These are phyloP conservation scores for Himalopsyche anomala DNA, from an alignment of 2,888 invertebrate species.

Conservation along the genomic window DNA sequence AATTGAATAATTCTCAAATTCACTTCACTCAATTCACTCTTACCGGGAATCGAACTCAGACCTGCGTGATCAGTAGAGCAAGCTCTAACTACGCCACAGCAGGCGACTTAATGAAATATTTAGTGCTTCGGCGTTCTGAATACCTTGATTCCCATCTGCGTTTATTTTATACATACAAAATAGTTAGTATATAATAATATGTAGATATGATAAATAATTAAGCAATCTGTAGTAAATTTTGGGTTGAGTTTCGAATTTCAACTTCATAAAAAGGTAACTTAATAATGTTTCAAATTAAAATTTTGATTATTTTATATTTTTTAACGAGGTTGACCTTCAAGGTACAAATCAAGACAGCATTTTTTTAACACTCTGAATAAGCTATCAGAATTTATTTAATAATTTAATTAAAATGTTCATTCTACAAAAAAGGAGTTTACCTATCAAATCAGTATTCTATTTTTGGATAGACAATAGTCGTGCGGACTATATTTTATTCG, in stretches of 20 bases:
- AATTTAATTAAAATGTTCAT: conserved; percentile 23
- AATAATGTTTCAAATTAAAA: background rate
- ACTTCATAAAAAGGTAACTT: background rate
- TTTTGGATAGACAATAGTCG: too few relatives aligned
- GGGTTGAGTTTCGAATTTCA: background rate
- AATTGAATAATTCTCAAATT: too few relatives aligned
- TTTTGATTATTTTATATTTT: conserved; percentile 16
- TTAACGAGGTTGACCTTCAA: background rate
- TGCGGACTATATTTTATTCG: too few relatives aligned
- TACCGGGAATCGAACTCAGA: too few relatives aligned
- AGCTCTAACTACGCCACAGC: too few relatives aligned
- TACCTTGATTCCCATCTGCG: background rate
- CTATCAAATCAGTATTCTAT: too few relatives aligned
- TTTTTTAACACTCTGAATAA: background rate
- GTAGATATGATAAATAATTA: conserved; percentile 13
- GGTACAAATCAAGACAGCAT: background rate
- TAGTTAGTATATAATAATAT: background rate
- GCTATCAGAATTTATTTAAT: background rate
- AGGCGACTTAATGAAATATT: background rate
- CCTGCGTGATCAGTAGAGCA: too few relatives aligned
- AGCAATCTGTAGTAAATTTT: background rate
- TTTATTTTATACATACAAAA: background rate
- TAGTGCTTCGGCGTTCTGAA: background rate
- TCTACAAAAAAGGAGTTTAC: background rate
- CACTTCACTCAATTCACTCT: too few relatives aligned